Base-by-base conservation (phyloP, 1,140 invertebrate species). In the Drusus annulatus region DNA sequence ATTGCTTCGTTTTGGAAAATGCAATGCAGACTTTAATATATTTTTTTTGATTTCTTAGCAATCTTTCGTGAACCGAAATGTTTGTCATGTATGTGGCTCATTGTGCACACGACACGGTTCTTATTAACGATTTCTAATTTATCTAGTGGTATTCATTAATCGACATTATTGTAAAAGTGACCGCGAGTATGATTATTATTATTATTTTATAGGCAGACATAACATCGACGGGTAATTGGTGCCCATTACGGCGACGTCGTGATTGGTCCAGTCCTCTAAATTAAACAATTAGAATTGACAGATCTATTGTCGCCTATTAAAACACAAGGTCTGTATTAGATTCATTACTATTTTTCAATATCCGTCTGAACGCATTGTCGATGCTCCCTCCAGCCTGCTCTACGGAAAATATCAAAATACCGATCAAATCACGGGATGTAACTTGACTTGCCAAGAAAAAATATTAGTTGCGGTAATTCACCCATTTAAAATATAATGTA, bases 281-380 rank as follows among this genome's bases (percentile, higher is more conserved):
- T 79, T 82, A 79, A 79, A 79, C 63, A 82, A 82, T 82, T 82
- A 82, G 62, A 82, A 82, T 82, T 82, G 81, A 82, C 81, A 82
- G 78, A 77, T 75, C 52, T 71, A 79, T 82, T 79, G 77, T 79
- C 63, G 81, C 73, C 73, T 75, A 60, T 75, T 75, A 75, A 75
- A 60, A 31, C 54, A 75, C 73, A 75, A 58, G 73, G 73, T 60
- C 73, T 75, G 54, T 15, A 21, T 6, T 45, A 6, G 36, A 45
- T 13, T 45, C 13, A 45, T 45, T 10, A 45, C 8, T 45, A 7
- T 45, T 13, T 45, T 45, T 45, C 10, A 45, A 45, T 45, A 45
- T 1, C 8, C 13, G 36, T 1, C 5, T 7, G 31, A 36, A 7
- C 31, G 7, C 31, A 36, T 36, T 36, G 4, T 36, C 31, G 10